phyloP scores from a whole-genome alignment of 2,113 vertebrate species.

The Calonectris borealis region DNA sequence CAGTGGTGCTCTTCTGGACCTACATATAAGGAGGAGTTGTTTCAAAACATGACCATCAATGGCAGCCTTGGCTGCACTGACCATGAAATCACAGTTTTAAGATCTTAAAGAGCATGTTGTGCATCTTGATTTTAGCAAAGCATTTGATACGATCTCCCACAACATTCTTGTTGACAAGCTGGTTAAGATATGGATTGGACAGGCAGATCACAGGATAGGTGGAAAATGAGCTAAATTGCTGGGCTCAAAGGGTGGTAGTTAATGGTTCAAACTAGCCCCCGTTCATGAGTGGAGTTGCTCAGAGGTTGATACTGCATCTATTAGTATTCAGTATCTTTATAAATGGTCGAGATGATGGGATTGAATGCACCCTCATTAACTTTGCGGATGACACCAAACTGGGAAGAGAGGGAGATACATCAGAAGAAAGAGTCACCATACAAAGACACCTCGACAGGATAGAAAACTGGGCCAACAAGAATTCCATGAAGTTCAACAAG shows the following conservation, averaged over 20 bases:
- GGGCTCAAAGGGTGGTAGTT: background rate
- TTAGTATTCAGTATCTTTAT: background rate
- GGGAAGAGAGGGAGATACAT: background rate
- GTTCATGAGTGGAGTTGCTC: background rate
- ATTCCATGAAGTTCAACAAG: background rate
- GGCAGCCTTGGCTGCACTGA: background rate
- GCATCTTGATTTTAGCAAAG: background rate
- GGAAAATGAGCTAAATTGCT: background rate
- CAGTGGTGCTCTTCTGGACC: background rate
- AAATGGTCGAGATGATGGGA: fast-evolving
- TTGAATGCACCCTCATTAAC: background rate
- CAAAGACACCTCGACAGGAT: background rate
- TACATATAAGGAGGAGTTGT: background rate
- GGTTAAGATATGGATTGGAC: background rate
- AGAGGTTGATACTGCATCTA: background rate
- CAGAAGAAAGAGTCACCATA: background rate
- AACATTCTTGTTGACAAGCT: background rate
- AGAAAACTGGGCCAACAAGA: background rate
- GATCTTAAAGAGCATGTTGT: background rate
- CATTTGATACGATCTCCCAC: background rate
- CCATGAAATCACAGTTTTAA: background rate
- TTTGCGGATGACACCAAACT: background rate
- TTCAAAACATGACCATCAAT: background rate
- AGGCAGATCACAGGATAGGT: background rate
- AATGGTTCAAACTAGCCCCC: background rate